Percentiles rank a stretch among this genome's conserved stretches.
Evolutionary conservation across 2,888 invertebrate species (phyloP).

Genomic region (Xestia c-nigrum): DNA sequence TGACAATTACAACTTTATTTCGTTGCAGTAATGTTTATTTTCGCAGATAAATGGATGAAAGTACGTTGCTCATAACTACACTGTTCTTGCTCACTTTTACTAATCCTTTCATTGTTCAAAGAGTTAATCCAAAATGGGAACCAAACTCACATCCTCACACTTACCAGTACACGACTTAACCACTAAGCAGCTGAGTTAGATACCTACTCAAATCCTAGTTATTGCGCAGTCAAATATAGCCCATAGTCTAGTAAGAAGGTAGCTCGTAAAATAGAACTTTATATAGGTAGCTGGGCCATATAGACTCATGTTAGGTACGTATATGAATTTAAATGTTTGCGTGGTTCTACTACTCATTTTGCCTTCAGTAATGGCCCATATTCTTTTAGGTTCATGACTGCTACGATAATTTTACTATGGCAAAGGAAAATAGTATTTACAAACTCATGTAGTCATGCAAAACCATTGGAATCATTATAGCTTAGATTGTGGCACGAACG

Average conservation of each 20-base stretch:
- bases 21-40: neutral
- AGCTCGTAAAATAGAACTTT: constrained; percentile 27
- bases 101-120: neutral
- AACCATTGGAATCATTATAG: constrained; percentile 4
- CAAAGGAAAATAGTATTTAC: neutral
- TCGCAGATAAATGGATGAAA: neutral
- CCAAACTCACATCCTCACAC: neutral
- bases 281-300: neutral
- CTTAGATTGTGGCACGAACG: neutral
- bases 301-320: neutral
- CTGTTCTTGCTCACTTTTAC: neutral
- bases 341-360: neutral
- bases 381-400: neutral
- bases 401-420: neutral
- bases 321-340: constrained; percentile 13
- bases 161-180: neutral
- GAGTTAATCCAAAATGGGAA: neutral
- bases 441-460: constrained; percentile 3
- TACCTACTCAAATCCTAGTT: constrained; percentile 1
- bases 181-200: neutral
- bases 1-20: neutral
- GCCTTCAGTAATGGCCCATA: neutral
- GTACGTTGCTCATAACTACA: neutral
- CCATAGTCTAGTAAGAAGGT: neutral
- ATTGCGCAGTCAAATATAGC: neutral